Evolutionary conservation across 1,140 invertebrate genomes (phyloP).

Genomic region (Heliconius congener): DNA sequence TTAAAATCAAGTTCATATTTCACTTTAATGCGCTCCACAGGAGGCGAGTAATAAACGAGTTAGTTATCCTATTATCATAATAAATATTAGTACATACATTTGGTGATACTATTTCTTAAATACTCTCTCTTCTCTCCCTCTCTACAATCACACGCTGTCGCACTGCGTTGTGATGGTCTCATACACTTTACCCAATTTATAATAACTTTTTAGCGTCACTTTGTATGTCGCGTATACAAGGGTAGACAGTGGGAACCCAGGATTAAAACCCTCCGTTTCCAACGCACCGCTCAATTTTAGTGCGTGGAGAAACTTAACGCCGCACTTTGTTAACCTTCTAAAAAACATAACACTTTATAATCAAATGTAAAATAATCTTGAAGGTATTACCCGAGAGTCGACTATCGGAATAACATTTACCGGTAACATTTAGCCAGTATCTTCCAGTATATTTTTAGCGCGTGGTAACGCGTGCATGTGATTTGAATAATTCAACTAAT

Average conservation of each 20-base stretch:
- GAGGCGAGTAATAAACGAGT: not conserved
- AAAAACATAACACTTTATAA: not conserved
- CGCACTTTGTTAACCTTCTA: not conserved
- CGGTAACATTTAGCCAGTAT: not conserved
- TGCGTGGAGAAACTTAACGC: too few species aligned
- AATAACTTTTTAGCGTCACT: too few species aligned
- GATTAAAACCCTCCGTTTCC: not conserved
- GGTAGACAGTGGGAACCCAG: too few species aligned
- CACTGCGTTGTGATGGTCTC: too few species aligned
- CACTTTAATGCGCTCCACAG: not conserved
- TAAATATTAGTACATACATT: not conserved
- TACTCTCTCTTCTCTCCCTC: too few species aligned
- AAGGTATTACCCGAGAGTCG: too few species aligned
- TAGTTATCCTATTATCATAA: not conserved
- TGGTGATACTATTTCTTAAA: too few species aligned
- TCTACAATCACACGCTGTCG: too few species aligned
- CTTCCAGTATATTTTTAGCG: not conserved
- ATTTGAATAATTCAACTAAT: constrained; percentile 5
- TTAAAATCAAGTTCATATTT: not conserved
- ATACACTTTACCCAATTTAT: too few species aligned
- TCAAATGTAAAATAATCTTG: too few species aligned
- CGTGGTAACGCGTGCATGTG: not conserved
- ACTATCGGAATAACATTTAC: too few species aligned
- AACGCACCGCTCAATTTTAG: not conserved
- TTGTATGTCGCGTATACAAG: too few species aligned